Base-by-base conservation (phyloP, 2,113 vertebrate species). In the Eublepharis macularius region DNA sequence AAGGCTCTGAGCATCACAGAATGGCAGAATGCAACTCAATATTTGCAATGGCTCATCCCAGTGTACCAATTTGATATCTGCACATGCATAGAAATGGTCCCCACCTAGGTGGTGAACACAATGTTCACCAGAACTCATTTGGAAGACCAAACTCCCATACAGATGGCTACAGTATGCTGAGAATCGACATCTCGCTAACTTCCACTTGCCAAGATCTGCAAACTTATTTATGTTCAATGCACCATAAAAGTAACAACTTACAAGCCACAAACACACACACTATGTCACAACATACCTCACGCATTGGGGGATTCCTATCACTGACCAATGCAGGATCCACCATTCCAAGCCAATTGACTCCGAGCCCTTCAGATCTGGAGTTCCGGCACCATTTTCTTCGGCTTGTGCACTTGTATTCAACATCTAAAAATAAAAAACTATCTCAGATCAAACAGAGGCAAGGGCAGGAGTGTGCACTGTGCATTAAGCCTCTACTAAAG, bases 331-430 rank as follows among this genome's bases (percentile, higher is more conserved):
- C 89, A 0, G 90, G 87, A 51, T 94, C 81, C 11, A 43, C 92
- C 14, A 88, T 49, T 49, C 76, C 6, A 87, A 90, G 57, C 91
- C 92, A 2, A 81, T 86, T 36, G 89, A 92, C 32, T 86, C 92
- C 88, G 47, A 87, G 60, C 68, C 87, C 60, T 60, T 94, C 94
- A 34, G 91, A 82, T 47, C 87, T 90, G 47, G 93, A 93, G 69
- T 92, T 94, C 74, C 90, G 90, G 81, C 94, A 95, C 84, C 86
- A 90, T 90, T 92, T 92, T 92, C 92, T 94, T 11, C 86, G 90
- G 80, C 92, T 90, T 57, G 91, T 90, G 2, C 72, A 89, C 81
- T 92, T 90, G 78, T 76, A 72, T 51, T 94, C 89, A 51, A 84
- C 84, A 81, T 95, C 94, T 95, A 79, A 39, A 76, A n/a, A 51